Evolutionary conservation across 1,140 invertebrate species (phyloP), one percentile per base, ranked within the genome.

Genomic region (Drosophila tani): DNA sequence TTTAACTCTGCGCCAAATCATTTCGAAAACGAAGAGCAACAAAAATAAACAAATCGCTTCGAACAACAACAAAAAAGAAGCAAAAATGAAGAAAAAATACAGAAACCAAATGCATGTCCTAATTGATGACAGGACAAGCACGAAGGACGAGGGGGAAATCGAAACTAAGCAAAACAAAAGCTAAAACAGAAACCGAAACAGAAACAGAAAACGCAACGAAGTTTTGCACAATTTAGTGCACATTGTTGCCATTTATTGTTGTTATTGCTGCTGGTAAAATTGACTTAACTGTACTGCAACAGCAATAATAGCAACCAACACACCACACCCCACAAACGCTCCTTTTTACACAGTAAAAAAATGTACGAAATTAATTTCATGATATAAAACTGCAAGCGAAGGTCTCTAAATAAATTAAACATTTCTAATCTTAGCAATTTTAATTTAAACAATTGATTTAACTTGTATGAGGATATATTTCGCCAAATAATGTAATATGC

Each of bases 141-240:
- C 50, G 69, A 17, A 19, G 9, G 24, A 32, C 41, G 38, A 21
- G 63, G 17, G 32, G 11, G 19, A 43, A 60, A 73, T 73, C 55
- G 53, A 73, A 73, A 73, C 69, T 59, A 71, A 71, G 69, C 69
- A 71, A 73, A 73, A 73, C 69, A 73, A 73, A 73, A 47, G 69
- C 38, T 38, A 32, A 46, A 79, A 40, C 53, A 71, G 41, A 64
- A 65, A 47, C 46, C 43, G 38, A 55, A 63, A 45, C 45, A 66
- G 51, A 81, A 81, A 46, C 51, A 66, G 68, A 51, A 81, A 76
- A 80, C 55, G 63, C 68, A 83, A 71, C 32, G 67, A 84, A 90
- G 74, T 87, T 86, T 83, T 80, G 63, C 80, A 86, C 71, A 73
- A 83, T 88, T 86, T 86, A 87, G 82, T 85, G 74, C 74, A 85